Conservation (phyloP, 2,888 invertebrate genomes). For the Hyposoter dolosus region DNA sequence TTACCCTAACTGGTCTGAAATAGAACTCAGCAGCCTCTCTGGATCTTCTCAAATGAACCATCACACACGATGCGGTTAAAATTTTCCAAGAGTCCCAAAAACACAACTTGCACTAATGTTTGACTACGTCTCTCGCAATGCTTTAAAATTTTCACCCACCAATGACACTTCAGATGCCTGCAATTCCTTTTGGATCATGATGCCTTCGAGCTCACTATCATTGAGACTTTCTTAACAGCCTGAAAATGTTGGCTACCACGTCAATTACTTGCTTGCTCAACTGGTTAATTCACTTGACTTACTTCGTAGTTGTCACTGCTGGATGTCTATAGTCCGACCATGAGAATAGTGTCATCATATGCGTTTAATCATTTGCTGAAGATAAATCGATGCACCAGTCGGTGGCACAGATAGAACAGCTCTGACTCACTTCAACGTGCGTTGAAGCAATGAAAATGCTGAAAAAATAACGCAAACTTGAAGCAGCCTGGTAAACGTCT, state of each 20-base stretch:
- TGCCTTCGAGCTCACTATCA: no score
- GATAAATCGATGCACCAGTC: background rate
- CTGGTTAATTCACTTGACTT: background rate
- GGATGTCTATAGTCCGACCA: background rate
- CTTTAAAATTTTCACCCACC: background rate
- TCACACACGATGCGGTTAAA: background rate
- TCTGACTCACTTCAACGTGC: conserved; percentile 26
- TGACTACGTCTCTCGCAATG: background rate
- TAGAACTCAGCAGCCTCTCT: background rate
- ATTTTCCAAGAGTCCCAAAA: no score
- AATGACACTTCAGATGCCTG: background rate
- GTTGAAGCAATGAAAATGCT: background rate
- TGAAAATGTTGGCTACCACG: background rate
- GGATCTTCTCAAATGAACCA: background rate
- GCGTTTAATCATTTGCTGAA: conserved; percentile 26
- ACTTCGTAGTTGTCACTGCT: background rate
- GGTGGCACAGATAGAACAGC: background rate
- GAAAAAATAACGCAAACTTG: conserved; percentile 10
- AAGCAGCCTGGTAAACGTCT: conserved; percentile 16
- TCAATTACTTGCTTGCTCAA: background rate
- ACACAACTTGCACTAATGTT: background rate
- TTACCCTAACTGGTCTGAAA: conserved; percentile 19
- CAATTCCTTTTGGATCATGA: no score
- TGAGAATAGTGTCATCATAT: conserved; percentile 34
- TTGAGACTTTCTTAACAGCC: background rate